Conservation (phyloP, 92 coral and sea anemone species). For the Chrysogorgia sp. region DNA sequence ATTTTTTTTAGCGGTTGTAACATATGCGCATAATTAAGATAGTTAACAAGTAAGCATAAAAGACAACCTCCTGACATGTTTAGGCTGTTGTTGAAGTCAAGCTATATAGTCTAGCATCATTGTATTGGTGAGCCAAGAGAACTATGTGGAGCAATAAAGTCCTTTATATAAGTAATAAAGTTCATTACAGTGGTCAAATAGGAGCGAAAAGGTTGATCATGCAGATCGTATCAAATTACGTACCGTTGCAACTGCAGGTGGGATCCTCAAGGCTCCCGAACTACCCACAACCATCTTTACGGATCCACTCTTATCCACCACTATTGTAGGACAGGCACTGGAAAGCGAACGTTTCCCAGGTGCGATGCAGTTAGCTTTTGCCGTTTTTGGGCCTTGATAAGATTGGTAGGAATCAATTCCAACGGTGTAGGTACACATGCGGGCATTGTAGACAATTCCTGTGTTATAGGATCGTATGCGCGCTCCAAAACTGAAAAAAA, state of each 20-base stretch:
- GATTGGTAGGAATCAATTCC: slow-evolving; percentile 3
- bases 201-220: too few species aligned
- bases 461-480: slow-evolving; percentile 50
- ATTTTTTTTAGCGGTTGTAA: too few species aligned
- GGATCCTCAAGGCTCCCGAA: slow-evolving; percentile 52
- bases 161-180: too few species aligned
- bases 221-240: too few species aligned
- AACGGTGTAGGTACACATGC: slow-evolving; percentile 53
- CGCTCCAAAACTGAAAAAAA: slow-evolving; percentile 51
- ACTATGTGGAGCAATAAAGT: too few species aligned
- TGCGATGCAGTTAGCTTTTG: slow-evolving; percentile 47
- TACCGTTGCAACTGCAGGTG: slow-evolving; percentile 45
- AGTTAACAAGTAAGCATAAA: too few species aligned
- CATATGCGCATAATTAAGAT: too few species aligned
- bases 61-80: too few species aligned
- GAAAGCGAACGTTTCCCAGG: slow-evolving; percentile 60
- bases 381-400: slow-evolving; percentile 50
- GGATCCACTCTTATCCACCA: slow-evolving; percentile 42
- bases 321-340: slow-evolving; percentile 48
- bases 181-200: too few species aligned
- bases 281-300: slow-evolving; percentile 59
- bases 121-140: too few species aligned
- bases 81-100: too few species aligned
- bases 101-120: too few species aligned
- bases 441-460: slow-evolving; percentile 59